These are phyloP conservation scores for Drosophila niveifrons DNA, from an alignment of 2,888 invertebrate genomes.

Conservation along the genomic window DNA sequence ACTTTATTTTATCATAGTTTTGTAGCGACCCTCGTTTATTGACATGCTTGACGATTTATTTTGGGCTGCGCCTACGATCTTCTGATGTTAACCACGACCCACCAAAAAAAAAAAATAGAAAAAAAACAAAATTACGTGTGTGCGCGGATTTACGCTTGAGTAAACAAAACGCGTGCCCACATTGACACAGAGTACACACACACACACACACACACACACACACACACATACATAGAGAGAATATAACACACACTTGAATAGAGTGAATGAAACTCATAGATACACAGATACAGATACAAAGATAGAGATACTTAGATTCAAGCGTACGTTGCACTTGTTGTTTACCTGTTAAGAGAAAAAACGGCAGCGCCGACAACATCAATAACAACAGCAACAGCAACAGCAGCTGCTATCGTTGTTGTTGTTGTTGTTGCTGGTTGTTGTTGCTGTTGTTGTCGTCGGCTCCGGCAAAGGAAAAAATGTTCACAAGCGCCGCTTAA, in stretches of 20 bases:
- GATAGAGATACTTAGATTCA: constrained; percentile 41
- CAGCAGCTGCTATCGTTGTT: constrained; percentile 36
- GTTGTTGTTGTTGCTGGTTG: constrained; percentile 14
- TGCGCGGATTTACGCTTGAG: constrained; percentile 79
- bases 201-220: constrained; percentile 3
- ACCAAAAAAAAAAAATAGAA: constrained; percentile 23
- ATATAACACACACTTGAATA: constrained; percentile 10
- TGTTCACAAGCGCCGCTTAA: constrained; percentile 81
- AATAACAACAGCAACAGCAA: constrained; percentile 22
- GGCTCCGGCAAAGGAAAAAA: constrained; percentile 75
- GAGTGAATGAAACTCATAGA: constrained; percentile 11
- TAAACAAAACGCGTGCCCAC: constrained; percentile 70
- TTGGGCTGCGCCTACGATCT: constrained; percentile 57
- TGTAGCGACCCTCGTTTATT: constrained; percentile 40
- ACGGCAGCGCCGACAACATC: constrained; percentile 57
- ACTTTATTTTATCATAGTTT: neutral
- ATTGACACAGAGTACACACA: constrained; percentile 40
- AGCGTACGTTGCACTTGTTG: constrained; percentile 78
- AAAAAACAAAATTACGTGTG: constrained; percentile 68
- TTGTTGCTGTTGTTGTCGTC: constrained; percentile 47
- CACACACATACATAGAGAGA: constrained; percentile 6
- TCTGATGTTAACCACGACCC: constrained; percentile 47
- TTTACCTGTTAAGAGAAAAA: constrained; percentile 69
- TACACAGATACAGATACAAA: constrained; percentile 20
- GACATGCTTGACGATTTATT: constrained; percentile 45